Conservation (phyloP, 2,113 vertebrate species). For the Beaufortia kweichowensis region DNA sequence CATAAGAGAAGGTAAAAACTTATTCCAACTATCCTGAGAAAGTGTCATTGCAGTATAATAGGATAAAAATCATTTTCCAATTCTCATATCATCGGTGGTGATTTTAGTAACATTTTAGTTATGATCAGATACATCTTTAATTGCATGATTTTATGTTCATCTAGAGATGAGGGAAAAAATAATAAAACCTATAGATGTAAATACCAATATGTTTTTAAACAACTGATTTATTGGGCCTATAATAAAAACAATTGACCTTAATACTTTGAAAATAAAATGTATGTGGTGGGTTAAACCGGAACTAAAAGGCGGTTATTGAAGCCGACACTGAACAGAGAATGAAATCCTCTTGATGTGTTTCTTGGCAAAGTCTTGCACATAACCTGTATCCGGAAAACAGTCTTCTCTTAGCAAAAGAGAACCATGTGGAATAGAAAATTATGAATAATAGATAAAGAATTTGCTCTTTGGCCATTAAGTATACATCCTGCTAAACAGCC, state of each 20-base stretch:
- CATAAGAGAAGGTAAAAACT: too few relatives aligned
- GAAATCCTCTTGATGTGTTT: constrained; percentile 9
- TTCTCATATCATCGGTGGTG: background rate
- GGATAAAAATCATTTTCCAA: background rate
- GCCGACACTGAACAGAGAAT: background rate
- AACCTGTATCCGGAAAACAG: constrained; percentile 17
- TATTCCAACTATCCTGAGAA: background rate
- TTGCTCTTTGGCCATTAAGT: constrained; percentile 9
- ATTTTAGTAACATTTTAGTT: background rate
- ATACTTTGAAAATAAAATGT: background rate
- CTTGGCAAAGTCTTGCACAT: constrained; percentile 1
- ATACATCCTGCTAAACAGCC: constrained; percentile 7
- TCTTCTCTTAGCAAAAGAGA: constrained; percentile 1
- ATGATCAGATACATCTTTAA: background rate
- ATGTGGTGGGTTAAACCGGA: constrained; percentile 1
- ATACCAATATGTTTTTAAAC: too few relatives aligned
- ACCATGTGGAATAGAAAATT: background rate
- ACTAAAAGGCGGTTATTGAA: background rate
- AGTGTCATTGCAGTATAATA: background rate
- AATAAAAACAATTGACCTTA: background rate
- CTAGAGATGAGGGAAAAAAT: too few relatives aligned
- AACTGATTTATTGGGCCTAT: background rate
- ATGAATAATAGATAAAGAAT: constrained; percentile 16
- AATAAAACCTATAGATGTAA: too few relatives aligned
- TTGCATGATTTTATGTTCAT: background rate